phyloP scores from a whole-genome alignment of 2,797 vertebrate genomes.

The Macropus fuliginosus region DNA sequence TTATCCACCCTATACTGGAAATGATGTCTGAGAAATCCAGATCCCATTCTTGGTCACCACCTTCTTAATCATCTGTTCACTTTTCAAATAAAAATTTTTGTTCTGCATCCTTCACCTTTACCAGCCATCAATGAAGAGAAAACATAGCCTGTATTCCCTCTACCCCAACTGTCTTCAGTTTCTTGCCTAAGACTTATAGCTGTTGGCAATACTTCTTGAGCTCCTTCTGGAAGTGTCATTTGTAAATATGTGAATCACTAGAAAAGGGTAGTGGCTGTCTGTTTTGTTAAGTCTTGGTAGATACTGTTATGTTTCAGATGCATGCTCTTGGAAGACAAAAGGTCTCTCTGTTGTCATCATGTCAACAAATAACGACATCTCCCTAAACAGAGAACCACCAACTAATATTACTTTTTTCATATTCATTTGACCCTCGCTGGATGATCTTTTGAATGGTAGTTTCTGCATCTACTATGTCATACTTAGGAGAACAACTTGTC shows the following conservation, averaged over 20 bases:
- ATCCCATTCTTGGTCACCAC: not conserved
- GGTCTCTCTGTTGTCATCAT: not conserved
- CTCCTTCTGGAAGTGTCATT: not conserved
- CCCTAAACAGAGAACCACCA: not conserved
- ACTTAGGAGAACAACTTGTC: not conserved
- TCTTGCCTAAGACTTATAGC: not conserved
- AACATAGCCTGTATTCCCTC: not conserved
- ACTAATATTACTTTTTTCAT: not conserved
- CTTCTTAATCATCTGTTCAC: not conserved
- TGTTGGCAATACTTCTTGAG: not conserved
- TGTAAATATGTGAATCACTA: not conserved
- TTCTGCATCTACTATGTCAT: not conserved
- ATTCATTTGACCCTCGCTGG: not conserved
- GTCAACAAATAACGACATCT: not conserved
- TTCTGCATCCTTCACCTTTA: not conserved
- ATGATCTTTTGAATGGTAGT: not conserved
- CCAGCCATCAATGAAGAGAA: not conserved
- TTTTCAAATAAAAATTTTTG: not conserved
- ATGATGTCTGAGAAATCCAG: not conserved
- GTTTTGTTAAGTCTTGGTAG: not conserved
- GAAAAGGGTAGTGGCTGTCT: not conserved
- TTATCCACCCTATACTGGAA: not conserved
- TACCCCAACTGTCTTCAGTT: not conserved
- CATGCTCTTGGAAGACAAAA: not conserved
- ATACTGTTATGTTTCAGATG: not conserved